Evolutionary conservation across 2,797 vertebrate species (phyloP).

Genomic region (Catostomus latipinnis): DNA sequence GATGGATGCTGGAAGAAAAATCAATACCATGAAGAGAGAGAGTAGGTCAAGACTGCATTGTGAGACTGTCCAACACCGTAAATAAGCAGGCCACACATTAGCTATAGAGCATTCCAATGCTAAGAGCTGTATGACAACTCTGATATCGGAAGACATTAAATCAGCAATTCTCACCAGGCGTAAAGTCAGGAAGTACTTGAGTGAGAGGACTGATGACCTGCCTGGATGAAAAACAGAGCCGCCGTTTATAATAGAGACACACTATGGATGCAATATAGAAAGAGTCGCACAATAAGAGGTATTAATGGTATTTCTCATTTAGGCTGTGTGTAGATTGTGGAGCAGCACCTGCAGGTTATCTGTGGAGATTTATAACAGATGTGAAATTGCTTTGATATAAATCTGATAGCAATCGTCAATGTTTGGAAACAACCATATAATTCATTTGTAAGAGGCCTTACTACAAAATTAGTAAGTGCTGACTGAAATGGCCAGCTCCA

Average conservation of each 20-base stretch:
- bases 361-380: constrained; percentile 37
- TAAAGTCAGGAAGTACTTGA: constrained; percentile 19
- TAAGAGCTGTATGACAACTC: constrained; percentile 3
- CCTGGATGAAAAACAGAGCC: constrained; percentile 44
- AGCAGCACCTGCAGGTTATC: constrained; percentile 4
- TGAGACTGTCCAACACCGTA: no score
- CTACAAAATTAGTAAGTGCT: no score
- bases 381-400: constrained; percentile 8
- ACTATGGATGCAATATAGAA: constrained; percentile 45
- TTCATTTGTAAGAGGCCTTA: no score
- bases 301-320: constrained; percentile 36
- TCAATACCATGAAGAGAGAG: constrained; percentile 22
- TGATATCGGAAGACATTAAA: constrained; percentile 44
- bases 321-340: constrained; percentile 22
- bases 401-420: constrained; percentile 26
- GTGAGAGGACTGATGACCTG: constrained; percentile 13
- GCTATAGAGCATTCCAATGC: background rate
- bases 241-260: constrained; percentile 44
- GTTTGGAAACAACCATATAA: background rate
- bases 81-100: constrained; percentile 25
- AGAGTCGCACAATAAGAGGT: constrained; percentile 29
- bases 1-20: constrained; percentile 47
- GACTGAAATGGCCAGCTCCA: background rate
- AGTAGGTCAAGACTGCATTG: background rate
- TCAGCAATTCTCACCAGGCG: constrained; percentile 7